Evolutionary conservation across 2,888 invertebrate genomes (phyloP).

Genomic region (Stomorhina lunata): DNA sequence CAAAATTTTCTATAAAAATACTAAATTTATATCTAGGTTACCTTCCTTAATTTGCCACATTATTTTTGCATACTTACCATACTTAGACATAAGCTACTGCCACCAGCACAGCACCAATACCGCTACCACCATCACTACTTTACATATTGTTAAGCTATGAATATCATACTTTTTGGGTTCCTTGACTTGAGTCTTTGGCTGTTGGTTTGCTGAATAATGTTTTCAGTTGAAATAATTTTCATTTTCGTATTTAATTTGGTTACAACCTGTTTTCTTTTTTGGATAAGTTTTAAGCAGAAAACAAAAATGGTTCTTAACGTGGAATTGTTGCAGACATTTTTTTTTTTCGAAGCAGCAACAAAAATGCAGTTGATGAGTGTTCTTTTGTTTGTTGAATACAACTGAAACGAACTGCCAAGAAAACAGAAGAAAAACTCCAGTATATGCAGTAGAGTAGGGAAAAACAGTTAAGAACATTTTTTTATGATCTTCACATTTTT

Average conservation of each 20-base stretch:
- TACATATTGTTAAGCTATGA: constrained; percentile 24
- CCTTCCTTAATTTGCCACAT: constrained; percentile 32
- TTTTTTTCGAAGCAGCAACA: constrained; percentile 2
- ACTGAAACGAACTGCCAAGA: too few relatives aligned
- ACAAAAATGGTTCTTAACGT: neutral
- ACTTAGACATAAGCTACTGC: constrained; percentile 22
- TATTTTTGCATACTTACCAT: constrained; percentile 26
- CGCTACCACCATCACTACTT: neutral
- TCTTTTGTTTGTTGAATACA: neutral
- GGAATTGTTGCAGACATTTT: constrained; percentile 11
- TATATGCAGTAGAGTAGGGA: constrained; percentile 49
- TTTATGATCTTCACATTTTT: neutral
- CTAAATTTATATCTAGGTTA: neutral
- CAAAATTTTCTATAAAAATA: neutral
- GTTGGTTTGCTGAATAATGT: constrained; percentile 69
- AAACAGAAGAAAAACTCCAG: neutral
- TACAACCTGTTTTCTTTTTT: constrained; percentile 66
- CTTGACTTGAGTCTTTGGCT: constrained; percentile 43
- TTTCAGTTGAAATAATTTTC: constrained; percentile 78
- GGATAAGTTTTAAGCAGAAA: neutral
- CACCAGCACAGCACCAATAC: constrained; percentile 18
- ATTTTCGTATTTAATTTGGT: constrained; percentile 68
- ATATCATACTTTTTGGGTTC: constrained; percentile 55
- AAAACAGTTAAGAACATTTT: neutral
- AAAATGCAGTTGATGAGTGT: constrained; percentile 35